phyloP scores from a whole-genome alignment of 2,113 vertebrate species.

The Hippocampus guttulatus region DNA sequence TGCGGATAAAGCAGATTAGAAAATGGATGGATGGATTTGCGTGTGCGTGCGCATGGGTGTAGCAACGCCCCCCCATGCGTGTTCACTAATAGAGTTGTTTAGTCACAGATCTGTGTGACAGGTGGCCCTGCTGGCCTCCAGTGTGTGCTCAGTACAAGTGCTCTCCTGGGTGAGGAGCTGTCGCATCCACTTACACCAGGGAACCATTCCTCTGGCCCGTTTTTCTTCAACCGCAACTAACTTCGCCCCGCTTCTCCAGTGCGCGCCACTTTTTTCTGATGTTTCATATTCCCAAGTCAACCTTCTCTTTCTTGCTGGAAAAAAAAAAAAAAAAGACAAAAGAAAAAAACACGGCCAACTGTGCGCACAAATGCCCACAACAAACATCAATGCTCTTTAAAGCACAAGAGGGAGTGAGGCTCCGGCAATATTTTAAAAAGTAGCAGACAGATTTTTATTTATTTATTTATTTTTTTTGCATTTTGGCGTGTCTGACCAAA shows the following conservation, averaged over 20 bases:
- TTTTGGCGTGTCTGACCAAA: conserved; percentile 18
- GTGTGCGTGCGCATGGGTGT: too few species aligned
- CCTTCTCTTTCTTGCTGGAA: conserved; percentile 7
- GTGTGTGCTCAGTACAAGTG: conserved; percentile 60
- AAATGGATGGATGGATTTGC: too few species aligned
- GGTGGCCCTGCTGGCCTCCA: conserved; percentile 62
- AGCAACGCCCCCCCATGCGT: background rate
- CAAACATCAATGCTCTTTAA: conserved; percentile 18
- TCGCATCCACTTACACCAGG: conserved; percentile 67
- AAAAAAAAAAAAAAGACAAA: background rate
- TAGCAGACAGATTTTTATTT: conserved; percentile 6
- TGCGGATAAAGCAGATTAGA: too few species aligned
- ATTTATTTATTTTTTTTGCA: background rate
- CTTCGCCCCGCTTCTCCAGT: conserved; percentile 32
- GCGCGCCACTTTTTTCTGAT: conserved; percentile 16
- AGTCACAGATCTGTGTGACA: conserved; percentile 66
- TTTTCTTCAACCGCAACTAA: conserved; percentile 36
- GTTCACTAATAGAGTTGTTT: conserved; percentile 61
- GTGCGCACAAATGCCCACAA: background rate
- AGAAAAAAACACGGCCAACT: conserved; percentile 7
- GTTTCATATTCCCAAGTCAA: conserved; percentile 15
- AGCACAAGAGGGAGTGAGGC: conserved; percentile 12
- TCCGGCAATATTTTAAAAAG: conserved; percentile 19
- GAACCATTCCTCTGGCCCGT: conserved; percentile 40
- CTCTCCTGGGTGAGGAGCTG: conserved; percentile 68